phyloP scores from a whole-genome alignment of 2,113 vertebrate species.

The Petromus typicus region DNA sequence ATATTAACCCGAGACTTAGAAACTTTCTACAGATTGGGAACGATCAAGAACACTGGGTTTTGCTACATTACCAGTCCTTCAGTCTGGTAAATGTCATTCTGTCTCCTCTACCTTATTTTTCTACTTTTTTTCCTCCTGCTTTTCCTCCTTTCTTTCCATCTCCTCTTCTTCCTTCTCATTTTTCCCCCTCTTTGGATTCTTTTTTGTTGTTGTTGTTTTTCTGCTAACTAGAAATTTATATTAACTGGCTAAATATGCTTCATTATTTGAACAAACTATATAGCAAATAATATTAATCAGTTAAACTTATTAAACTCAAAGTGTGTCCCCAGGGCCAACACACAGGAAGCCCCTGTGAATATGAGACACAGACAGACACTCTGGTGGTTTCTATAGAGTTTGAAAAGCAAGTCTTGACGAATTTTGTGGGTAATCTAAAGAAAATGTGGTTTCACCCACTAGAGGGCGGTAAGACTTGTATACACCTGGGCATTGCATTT shows the following conservation, averaged over 20 bases:
- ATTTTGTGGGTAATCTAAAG: not conserved
- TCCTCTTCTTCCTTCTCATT: not conserved
- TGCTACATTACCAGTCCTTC: not conserved
- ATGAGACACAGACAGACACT: not conserved
- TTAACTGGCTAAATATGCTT: not conserved
- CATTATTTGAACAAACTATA: not conserved
- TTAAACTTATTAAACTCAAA: not conserved
- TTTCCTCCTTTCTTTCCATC: not conserved
- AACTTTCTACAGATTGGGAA: not conserved
- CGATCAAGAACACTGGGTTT: not conserved
- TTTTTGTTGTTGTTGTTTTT: not conserved
- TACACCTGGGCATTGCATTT: not conserved
- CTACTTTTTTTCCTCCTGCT: not conserved
- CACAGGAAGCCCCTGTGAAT: not conserved
- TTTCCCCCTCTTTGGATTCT: too few relatives aligned
- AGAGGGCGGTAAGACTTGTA: conserved; percentile 69
- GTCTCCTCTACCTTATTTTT: not conserved
- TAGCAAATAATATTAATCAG: not conserved
- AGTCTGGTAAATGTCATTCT: not conserved
- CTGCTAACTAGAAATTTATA: conserved; percentile 14
- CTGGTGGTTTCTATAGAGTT: not conserved
- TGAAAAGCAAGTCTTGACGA: not conserved
- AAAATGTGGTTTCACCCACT: conserved; percentile 71
- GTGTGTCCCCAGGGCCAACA: not conserved
- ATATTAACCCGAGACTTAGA: not conserved